These are phyloP conservation scores for Chondrosia reniformis DNA, from an alignment of 37 sponge, comb jelly and placozoan genomes.

Conservation along the genomic window DNA sequence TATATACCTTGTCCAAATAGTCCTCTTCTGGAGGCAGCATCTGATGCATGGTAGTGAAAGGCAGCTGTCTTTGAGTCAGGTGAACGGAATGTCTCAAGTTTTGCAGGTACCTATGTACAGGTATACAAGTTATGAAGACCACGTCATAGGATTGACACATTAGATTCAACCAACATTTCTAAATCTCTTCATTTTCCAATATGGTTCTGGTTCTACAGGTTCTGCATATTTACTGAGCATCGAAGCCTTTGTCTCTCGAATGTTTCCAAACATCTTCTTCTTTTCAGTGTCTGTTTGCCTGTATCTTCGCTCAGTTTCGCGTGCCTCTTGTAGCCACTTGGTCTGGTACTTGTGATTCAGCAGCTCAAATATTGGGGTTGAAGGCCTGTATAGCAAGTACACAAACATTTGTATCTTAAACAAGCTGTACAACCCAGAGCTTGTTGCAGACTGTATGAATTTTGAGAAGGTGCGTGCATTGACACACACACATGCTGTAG, in stretches of 20 bases:
- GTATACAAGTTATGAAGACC: no score
- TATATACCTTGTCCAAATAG: conserved; percentile 74
- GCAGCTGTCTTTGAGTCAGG: conserved; percentile 46
- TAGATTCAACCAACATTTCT: conserved; percentile 40
- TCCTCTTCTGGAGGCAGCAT: conserved; percentile 61
- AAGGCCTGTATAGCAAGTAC: conserved; percentile 48
- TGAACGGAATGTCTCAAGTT: conserved; percentile 61
- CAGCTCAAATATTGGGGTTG: conserved; percentile 81
- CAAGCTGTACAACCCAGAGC: not conserved
- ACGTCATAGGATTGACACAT: no score
- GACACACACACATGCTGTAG: not conserved
- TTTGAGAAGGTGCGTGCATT: not conserved
- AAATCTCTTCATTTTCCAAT: conserved; percentile 74
- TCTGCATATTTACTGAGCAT: conserved; percentile 62
- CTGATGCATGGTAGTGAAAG: conserved; percentile 59
- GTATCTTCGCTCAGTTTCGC: conserved; percentile 33
- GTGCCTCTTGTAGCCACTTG: conserved; percentile 65
- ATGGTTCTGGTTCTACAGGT: conserved; percentile 71
- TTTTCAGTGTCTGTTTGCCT: conserved; percentile 32
- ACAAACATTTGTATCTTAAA: not conserved
- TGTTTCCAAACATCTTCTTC: conserved; percentile 47
- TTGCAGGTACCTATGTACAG: conserved; percentile 48
- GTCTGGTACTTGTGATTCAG: conserved; percentile 77
- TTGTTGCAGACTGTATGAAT: not conserved
- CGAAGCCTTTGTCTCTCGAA: conserved; percentile 79